Evolutionary conservation across 2,888 invertebrate species (phyloP).

Genomic region (Agrochola lychnidis): DNA sequence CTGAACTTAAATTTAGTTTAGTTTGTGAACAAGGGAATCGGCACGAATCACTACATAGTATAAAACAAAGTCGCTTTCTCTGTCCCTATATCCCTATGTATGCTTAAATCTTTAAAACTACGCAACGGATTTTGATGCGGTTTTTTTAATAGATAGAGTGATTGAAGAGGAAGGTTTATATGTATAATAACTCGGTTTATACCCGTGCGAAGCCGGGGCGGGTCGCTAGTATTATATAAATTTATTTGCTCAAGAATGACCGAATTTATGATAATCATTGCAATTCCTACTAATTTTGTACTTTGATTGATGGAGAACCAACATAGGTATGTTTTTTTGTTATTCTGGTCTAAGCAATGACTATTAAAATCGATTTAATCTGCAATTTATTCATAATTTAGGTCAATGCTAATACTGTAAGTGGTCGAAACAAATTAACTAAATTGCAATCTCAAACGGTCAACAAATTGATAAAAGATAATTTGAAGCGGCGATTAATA

Average conservation of each 20-base stretch:
- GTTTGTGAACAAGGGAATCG: too few species aligned
- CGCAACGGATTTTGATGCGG: too few species aligned
- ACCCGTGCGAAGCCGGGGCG: too few species aligned
- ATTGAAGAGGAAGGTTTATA: too few species aligned
- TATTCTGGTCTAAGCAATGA: neutral
- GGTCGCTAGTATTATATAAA: neutral
- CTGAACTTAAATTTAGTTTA: too few species aligned
- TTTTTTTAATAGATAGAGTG: too few species aligned
- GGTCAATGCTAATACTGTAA: slow-evolving; percentile 50
- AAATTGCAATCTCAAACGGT: slow-evolving; percentile 48
- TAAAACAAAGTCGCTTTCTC: too few species aligned
- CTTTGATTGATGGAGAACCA: neutral
- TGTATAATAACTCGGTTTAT: too few species aligned
- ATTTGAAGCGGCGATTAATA: slow-evolving; percentile 45
- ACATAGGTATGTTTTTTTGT: neutral
- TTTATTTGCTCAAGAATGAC: neutral
- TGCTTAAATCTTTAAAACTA: too few species aligned
- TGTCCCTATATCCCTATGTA: too few species aligned
- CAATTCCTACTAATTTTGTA: neutral
- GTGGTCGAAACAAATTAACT: slow-evolving; percentile 48
- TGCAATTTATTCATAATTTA: slow-evolving; percentile 30
- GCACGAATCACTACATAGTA: too few species aligned
- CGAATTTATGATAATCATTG: neutral
- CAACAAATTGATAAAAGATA: slow-evolving; percentile 50
- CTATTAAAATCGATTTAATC: slow-evolving; percentile 28